Conservation (phyloP, 2,888 invertebrate species). For the Hemaris fuciformis region DNA sequence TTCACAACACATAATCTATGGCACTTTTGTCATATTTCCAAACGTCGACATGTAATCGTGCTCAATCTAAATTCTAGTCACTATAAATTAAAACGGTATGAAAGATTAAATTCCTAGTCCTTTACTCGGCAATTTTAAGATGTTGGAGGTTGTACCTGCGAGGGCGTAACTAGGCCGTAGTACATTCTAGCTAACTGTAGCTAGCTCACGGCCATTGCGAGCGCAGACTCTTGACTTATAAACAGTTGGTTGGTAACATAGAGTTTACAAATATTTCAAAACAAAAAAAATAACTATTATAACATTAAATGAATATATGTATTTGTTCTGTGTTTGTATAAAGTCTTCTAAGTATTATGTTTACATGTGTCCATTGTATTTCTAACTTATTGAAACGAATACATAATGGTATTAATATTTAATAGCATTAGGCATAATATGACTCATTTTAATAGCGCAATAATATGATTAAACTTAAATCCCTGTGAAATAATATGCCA, state of each 20-base stretch:
- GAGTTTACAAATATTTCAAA: too few relatives aligned
- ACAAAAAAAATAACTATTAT: too few relatives aligned
- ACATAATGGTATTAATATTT: too few relatives aligned
- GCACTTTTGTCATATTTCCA: slow-evolving; percentile 16
- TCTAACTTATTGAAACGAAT: too few relatives aligned
- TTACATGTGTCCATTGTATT: too few relatives aligned
- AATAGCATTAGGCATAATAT: too few relatives aligned
- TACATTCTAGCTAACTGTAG: not conserved
- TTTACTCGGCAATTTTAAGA: not conserved
- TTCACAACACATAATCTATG: not conserved
- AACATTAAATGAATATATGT: too few relatives aligned
- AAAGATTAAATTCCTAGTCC: not conserved
- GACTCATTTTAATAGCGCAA: too few relatives aligned
- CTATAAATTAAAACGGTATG: not conserved
- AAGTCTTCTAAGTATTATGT: too few relatives aligned
- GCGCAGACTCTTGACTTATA: not conserved
- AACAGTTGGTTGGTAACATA: not conserved
- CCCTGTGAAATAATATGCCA: too few relatives aligned
- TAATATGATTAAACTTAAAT: too few relatives aligned
- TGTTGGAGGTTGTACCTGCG: not conserved
- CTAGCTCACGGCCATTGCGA: not conserved
- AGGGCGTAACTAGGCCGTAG: not conserved
- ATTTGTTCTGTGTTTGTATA: too few relatives aligned
- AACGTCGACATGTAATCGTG: slow-evolving; percentile 16
- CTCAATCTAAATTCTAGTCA: slow-evolving; percentile 4